Conservation (phyloP, 2,888 invertebrate genomes). For the Seira sanloemensis region DNA sequence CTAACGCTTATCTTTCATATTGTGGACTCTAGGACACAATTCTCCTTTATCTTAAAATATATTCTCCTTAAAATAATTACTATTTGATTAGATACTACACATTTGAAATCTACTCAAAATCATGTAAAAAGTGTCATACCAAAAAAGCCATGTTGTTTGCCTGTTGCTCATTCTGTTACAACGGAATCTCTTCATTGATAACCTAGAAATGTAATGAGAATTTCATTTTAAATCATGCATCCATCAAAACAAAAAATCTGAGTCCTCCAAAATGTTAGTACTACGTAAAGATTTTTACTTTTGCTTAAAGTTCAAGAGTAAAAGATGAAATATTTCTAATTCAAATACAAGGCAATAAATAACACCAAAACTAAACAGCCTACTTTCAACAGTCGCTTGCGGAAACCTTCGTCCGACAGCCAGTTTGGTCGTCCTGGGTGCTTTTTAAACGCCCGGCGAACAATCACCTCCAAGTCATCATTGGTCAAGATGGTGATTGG, state of each 20-base stretch:
- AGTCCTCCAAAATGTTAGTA: not conserved
- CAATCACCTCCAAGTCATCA: constrained; percentile 88
- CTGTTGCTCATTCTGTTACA: constrained; percentile 28
- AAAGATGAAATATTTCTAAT: not conserved
- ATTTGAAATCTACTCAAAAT: not conserved
- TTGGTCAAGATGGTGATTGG: constrained; percentile 85
- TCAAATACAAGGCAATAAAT: constrained; percentile 23
- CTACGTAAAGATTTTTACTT: not conserved
- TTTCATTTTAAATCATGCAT: constrained; percentile 21
- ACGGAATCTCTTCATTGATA: constrained; percentile 65
- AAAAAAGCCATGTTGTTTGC: not conserved
- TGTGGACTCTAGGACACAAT: not conserved
- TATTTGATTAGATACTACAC: not conserved
- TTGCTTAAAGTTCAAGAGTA: not conserved
- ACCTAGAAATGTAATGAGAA: constrained; percentile 43
- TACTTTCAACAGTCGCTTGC: constrained; percentile 91
- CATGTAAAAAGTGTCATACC: not conserved
- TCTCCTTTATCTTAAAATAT: not conserved
- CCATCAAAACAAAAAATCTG: not conserved
- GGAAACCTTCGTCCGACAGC: constrained; percentile 89
- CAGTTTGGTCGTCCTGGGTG: constrained; percentile 87
- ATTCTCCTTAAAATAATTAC: too few relatives aligned
- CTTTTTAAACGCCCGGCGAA: constrained; percentile 83
- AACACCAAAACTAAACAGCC: constrained; percentile 73
- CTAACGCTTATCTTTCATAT: too few relatives aligned